These are phyloP conservation scores for Amblyopsis rosae DNA, from an alignment of 2,113 vertebrate species.

Conservation along the genomic window DNA sequence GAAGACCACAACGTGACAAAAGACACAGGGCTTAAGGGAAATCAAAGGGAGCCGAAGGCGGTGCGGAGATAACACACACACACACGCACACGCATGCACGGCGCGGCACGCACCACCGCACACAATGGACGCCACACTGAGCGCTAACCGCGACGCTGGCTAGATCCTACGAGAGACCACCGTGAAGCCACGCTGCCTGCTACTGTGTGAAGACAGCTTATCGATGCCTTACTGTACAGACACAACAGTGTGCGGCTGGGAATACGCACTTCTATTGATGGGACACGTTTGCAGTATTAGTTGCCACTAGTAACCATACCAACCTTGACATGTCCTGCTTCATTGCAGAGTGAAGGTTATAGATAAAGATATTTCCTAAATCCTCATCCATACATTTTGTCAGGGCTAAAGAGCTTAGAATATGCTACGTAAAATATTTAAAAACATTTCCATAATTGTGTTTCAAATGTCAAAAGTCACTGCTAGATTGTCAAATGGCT, in stretches of 20 bases:
- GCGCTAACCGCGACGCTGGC: slow-evolving; percentile 27
- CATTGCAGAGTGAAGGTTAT: no score
- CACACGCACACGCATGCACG: slow-evolving; percentile 7
- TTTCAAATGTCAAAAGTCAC: no score
- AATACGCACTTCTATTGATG: slow-evolving; percentile 18
- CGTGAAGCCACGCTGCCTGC: slow-evolving; percentile 14
- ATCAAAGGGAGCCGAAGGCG: slow-evolving; percentile 64
- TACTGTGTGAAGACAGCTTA: slow-evolving; percentile 23
- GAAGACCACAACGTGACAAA: slow-evolving; percentile 76
- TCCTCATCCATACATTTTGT: no score
- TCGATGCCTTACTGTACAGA: slow-evolving; percentile 9
- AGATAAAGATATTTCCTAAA: no score
- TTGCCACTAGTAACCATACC: slow-evolving; percentile 4
- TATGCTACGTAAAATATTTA: no score
- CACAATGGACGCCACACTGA: slow-evolving; percentile 34
- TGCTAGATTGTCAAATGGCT: no score
- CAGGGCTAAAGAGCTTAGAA: no score
- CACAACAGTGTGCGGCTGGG: slow-evolving; percentile 6
- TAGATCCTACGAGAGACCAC: slow-evolving; percentile 40
- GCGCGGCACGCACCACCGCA: slow-evolving; percentile 21
- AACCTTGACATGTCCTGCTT: neutral
- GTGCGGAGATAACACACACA: slow-evolving; percentile 60
- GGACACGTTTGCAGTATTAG: slow-evolving; percentile 7
- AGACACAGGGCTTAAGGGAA: slow-evolving; percentile 69
- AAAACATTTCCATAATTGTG: no score